These are phyloP conservation scores for Mesorhabditis sp. DNA, from an alignment of 2,888 invertebrate species.

Conservation along the genomic window DNA sequence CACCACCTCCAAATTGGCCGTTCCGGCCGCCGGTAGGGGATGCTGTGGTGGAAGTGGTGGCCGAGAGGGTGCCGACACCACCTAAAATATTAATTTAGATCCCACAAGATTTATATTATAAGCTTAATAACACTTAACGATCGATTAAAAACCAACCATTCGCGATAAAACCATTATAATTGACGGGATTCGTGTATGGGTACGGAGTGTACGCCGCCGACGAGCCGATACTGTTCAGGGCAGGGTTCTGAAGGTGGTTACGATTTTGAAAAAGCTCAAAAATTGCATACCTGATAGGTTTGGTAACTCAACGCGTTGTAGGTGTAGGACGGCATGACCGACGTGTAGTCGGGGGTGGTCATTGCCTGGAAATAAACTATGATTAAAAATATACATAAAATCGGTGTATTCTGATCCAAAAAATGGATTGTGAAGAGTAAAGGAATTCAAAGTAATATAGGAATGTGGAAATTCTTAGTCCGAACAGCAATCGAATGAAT, in stretches of 20 bases:
- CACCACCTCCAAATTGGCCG: constrained; percentile 14
- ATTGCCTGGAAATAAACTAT: constrained; percentile 24
- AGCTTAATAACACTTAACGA: not conserved
- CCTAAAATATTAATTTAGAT: not conserved
- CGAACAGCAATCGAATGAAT: too few species aligned
- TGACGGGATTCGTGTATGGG: constrained; percentile 24
- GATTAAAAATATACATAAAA: not conserved
- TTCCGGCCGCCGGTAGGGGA: constrained; percentile 11
- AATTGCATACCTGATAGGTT: constrained; percentile 19
- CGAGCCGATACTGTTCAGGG: not conserved
- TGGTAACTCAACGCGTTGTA: constrained; percentile 21
- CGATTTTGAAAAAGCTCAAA: constrained; percentile 3
- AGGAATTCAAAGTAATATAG: too few species aligned
- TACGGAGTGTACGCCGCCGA: not conserved
- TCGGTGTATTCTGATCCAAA: not conserved
- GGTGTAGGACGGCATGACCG: constrained; percentile 35
- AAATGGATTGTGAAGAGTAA: not conserved
- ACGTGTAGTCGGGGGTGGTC: constrained; percentile 34
- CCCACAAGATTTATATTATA: not conserved
- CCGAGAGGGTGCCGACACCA: constrained; percentile 15
- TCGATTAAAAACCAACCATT: constrained; percentile 14
- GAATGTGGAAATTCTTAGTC: not conserved
- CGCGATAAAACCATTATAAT: constrained; percentile 7
- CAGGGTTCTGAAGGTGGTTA: constrained; percentile 2
- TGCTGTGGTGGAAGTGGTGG: constrained; percentile 14